These are phyloP conservation scores for Eretmochelys imbricata DNA, from an alignment of 2,113 vertebrate genomes.

Conservation along the genomic window DNA sequence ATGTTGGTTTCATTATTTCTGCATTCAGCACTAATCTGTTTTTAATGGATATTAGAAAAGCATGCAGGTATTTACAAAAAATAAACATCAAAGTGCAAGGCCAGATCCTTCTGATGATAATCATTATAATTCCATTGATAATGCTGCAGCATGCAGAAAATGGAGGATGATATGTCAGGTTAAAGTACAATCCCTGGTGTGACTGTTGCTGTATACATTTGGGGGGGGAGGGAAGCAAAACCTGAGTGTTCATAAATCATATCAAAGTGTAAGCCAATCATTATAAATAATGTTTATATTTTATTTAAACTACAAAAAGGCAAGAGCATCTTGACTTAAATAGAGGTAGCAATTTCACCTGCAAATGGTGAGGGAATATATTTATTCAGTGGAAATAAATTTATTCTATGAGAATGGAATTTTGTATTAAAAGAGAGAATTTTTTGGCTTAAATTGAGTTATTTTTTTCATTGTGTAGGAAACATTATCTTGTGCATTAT, in stretches of 20 bases:
- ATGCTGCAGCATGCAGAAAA: neutral
- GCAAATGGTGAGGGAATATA: slow-evolving; percentile 53
- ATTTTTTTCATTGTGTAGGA: slow-evolving; percentile 59
- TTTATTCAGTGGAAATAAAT: slow-evolving; percentile 79
- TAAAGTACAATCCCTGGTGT: slow-evolving; percentile 65
- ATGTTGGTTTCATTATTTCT: neutral
- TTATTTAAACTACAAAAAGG: slow-evolving; percentile 70
- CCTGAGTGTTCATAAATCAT: slow-evolving; percentile 45
- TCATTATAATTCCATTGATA: slow-evolving; percentile 8
- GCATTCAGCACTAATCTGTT: slow-evolving; percentile 17
- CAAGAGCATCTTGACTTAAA: slow-evolving; percentile 58
- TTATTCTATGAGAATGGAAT: slow-evolving; percentile 76
- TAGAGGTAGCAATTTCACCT: slow-evolving; percentile 56
- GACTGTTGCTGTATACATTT: slow-evolving; percentile 68
- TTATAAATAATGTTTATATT: slow-evolving; percentile 75
- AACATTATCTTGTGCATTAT: slow-evolving; percentile 50
- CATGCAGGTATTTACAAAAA: slow-evolving; percentile 32
- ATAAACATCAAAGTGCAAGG: slow-evolving; percentile 57
- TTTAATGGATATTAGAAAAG: slow-evolving; percentile 1
- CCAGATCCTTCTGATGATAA: slow-evolving; percentile 39
- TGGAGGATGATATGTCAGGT: slow-evolving; percentile 57
- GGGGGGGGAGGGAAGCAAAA: slow-evolving; percentile 20
- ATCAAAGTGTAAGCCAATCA: slow-evolving; percentile 55
- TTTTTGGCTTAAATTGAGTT: slow-evolving; percentile 71
- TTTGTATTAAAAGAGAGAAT: slow-evolving; percentile 78